Percentiles rank a stretch among this genome's conserved stretches.
phyloP scores from a whole-genome alignment of 1,140 invertebrate genomes.

The Caenorhabditis brenneri region DNA sequence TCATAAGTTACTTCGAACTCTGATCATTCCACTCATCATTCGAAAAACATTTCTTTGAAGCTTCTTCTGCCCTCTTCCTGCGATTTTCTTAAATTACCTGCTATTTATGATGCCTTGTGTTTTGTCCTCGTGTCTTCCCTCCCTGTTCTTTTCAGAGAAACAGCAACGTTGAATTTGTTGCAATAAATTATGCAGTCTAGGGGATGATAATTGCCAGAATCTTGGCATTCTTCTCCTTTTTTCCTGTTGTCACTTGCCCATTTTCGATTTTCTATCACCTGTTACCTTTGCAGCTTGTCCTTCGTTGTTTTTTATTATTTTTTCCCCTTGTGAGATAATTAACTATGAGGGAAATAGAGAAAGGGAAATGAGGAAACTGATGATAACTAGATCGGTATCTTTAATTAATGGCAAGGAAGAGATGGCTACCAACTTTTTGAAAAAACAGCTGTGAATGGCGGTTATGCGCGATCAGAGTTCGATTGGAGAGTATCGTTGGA shows the following conservation, averaged over 20 bases:
- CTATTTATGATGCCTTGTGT: background rate
- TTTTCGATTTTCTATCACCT: background rate
- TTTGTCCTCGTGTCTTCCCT: background rate
- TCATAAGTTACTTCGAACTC: constrained; percentile 14
- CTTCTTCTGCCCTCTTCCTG: constrained; percentile 4
- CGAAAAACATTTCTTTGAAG: background rate
- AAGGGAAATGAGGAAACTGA: constrained; percentile 39
- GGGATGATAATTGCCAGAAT: background rate
- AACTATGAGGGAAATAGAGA: background rate
- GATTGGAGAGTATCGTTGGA: background rate
- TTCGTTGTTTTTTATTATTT: background rate
- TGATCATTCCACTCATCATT: background rate
- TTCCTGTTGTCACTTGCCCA: background rate
- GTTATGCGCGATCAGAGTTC: constrained; percentile 7
- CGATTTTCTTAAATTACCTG: constrained; percentile 19
- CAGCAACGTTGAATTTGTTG: background rate
- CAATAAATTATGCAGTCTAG: constrained; percentile 16
- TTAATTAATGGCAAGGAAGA: background rate
- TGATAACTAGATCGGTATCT: constrained; percentile 32
- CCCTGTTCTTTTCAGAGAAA: background rate
- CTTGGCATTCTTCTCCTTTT: background rate
- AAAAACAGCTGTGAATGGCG: constrained; percentile 5
- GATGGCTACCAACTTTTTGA: background rate
- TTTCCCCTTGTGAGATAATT: background rate
- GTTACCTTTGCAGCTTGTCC: background rate